Evolutionary conservation across 2,888 invertebrate genomes (phyloP), one percentile per base, ranked within the genome.

Genomic region (Dioctria linearis): DNA sequence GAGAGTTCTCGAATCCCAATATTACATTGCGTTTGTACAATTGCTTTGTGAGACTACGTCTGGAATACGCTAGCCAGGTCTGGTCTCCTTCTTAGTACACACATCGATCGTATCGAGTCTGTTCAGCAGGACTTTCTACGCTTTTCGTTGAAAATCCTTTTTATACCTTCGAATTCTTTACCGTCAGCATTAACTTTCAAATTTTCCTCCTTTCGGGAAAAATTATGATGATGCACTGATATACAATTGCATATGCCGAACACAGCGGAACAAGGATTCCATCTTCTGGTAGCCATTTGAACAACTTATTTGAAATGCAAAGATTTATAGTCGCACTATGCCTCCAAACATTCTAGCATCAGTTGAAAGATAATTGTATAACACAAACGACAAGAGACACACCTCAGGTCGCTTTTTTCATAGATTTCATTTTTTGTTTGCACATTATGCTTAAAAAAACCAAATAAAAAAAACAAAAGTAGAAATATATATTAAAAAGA

Each of bases 301-400:
- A 76, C 63, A 76, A 76, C 63, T 76, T 63, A 76, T 76, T 39
- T 49, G 63, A 76, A 63, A 63, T 76, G 76, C 73, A 76, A 76
- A 61, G 63, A 76, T 76, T 76, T 76, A 76, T 76, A 59, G 76
- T 39, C 37, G 46, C 63, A 61, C 63, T 25, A 25, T 49, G 76
- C 63, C 63, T 76, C 76, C 76, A 76, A 63, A 76, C 76, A 61
- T 76, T 42, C 76, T 76, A 63, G 76, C 76, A 76, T 43, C 63
- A 73, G 25, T 25, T 25, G 25, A 25, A 57, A 73, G 57, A 73
- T 73, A 57, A 73, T 69, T 51, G 25, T 73, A 73, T 73, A 73
- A 57, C 59, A 37, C 25, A 73, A 73, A 5, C 57, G 40, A 73
- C 73, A 57, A 73, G 59, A 57, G 59, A 73, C 73, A 73, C 57